phyloP scores from a whole-genome alignment of 2,797 vertebrate genomes.

The Epinephelus awoara region DNA sequence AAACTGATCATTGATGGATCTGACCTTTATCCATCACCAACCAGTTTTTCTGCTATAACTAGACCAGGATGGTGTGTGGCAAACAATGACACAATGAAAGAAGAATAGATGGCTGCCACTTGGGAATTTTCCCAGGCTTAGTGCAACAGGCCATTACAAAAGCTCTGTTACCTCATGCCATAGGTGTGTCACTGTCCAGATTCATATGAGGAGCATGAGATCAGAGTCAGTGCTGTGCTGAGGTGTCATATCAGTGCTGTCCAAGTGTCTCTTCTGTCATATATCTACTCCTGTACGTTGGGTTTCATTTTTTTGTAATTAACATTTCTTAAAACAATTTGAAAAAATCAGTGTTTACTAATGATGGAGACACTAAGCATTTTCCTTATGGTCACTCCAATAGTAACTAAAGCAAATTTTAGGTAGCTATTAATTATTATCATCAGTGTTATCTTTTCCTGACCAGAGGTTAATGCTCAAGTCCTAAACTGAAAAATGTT shows the following conservation, averaged over 20 bases:
- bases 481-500: conserved; percentile 9
- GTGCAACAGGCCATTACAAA: conserved; percentile 52
- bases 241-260: conserved; percentile 5
- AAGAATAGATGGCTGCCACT: conserved; percentile 50
- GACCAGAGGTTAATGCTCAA: conserved; percentile 28
- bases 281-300: not conserved
- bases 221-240: conserved; percentile 31
- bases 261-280: conserved; percentile 6
- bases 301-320: not conserved
- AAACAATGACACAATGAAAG: conserved; percentile 62
- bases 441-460: conserved; percentile 11
- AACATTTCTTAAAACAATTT: not conserved
- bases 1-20: conserved; percentile 37
- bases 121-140: conserved; percentile 55
- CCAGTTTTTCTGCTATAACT: conserved; percentile 70
- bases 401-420: conserved; percentile 5
- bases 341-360: not conserved
- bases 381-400: conserved; percentile 1
- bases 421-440: conserved; percentile 31
- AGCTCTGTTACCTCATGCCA: conserved; percentile 39
- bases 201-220: conserved; percentile 34
- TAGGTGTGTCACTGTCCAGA: conserved; percentile 42
- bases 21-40: conserved; percentile 49
- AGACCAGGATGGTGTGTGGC: conserved; percentile 44
- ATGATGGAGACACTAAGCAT: not conserved